phyloP scores from a whole-genome alignment of 2,797 vertebrate species.

The Mycteria americana region DNA sequence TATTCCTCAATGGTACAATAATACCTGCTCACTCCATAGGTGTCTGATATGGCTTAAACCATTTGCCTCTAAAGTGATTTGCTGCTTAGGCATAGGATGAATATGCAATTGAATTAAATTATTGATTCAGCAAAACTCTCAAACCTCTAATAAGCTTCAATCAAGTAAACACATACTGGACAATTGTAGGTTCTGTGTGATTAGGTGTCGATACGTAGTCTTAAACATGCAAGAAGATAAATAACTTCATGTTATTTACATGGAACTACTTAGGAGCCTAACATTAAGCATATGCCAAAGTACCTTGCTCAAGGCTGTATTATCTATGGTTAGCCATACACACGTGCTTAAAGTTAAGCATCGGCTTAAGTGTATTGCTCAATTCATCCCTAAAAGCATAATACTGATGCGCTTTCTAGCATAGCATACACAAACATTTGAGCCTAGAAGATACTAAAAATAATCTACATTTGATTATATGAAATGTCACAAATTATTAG shows the following conservation, averaged over 20 bases:
- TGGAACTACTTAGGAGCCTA: not conserved
- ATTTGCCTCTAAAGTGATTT: not conserved
- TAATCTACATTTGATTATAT: not conserved
- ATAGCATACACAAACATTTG: not conserved
- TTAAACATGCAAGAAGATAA: not conserved
- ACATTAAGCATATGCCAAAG: not conserved
- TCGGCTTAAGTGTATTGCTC: not conserved
- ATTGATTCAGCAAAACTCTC: not conserved
- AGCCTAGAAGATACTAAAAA: not conserved
- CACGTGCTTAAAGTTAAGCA: not conserved
- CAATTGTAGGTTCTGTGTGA: not conserved
- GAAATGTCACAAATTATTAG: not conserved
- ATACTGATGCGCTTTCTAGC: not conserved
- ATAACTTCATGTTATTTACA: not conserved
- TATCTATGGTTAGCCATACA: not conserved
- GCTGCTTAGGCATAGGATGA: not conserved
- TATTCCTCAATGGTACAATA: not conserved
- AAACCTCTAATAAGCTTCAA: not conserved
- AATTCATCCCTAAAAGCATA: not conserved
- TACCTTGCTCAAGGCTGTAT: not conserved
- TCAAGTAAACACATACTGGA: not conserved
- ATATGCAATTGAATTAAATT: constrained; percentile 13
- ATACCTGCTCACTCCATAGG: not conserved
- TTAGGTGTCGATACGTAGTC: not conserved
- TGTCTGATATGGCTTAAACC: not conserved